A percentile compares a stretch with the other conserved stretches of the same genome.
Conservation (phyloP, 2,113 vertebrate species). For the Typhlomys cinereus region DNA sequence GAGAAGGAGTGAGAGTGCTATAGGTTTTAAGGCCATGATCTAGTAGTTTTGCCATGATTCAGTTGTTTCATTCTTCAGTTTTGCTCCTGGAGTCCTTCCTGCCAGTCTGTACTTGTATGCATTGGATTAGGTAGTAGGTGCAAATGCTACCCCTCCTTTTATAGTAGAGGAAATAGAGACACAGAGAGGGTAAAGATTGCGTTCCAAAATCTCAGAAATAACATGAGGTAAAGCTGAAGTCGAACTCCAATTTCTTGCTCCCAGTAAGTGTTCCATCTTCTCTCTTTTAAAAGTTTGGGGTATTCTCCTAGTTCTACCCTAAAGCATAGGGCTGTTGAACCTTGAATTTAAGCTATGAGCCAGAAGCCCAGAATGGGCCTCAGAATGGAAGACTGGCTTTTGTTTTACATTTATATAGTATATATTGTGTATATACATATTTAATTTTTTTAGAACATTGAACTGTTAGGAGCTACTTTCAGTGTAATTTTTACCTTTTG, state of each 20-base stretch:
- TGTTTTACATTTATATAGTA: not conserved
- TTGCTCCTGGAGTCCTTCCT: not conserved
- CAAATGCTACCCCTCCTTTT: not conserved
- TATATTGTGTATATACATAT: too few relatives aligned
- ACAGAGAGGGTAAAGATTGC: not conserved
- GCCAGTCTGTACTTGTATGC: not conserved
- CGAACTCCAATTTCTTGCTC: not conserved
- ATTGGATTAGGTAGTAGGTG: not conserved
- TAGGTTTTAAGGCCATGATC: not conserved
- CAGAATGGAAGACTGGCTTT: not conserved
- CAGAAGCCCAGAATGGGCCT: not conserved
- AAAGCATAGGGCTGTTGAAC: not conserved
- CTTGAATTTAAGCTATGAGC: not conserved
- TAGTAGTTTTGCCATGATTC: not conserved
- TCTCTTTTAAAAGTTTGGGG: too few relatives aligned
- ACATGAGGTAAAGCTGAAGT: not conserved
- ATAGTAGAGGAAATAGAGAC: not conserved
- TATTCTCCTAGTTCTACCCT: not conserved
- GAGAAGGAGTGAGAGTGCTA: not conserved
- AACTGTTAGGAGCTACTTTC: not conserved
- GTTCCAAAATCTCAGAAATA: not conserved
- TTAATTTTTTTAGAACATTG: constrained; percentile 48
- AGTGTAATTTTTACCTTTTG: not conserved
- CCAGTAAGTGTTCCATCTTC: not conserved
- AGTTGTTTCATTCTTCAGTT: not conserved